phyloP scores from a whole-genome alignment of 2,797 vertebrate species.

The Eupleurogrammus muticus region DNA sequence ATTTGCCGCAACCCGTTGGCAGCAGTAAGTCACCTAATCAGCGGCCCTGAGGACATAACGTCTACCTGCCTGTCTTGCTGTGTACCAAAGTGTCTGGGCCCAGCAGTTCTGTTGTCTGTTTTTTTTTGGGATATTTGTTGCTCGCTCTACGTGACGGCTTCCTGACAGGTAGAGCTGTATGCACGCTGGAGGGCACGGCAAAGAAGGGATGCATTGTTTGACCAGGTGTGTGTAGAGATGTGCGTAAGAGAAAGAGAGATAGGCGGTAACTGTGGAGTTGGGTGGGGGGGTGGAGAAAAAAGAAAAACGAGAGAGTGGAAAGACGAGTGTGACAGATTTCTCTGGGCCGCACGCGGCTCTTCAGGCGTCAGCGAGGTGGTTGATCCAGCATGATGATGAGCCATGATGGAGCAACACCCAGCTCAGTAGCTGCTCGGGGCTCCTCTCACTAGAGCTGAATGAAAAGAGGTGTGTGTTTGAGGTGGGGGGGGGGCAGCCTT shows the following conservation, averaged over 20 bases:
- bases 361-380: slow-evolving; percentile 52
- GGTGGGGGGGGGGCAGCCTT: slow-evolving; percentile 54
- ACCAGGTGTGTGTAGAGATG: slow-evolving; percentile 54
- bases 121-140: slow-evolving; percentile 49
- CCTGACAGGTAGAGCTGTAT: slow-evolving; percentile 56
- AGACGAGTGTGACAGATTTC: slow-evolving; percentile 66
- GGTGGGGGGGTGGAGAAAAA: neutral
- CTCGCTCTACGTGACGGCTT: slow-evolving; percentile 43
- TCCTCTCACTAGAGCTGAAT: slow-evolving; percentile 60
- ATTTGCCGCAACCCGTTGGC: slow-evolving; percentile 4
- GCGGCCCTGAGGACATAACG: slow-evolving; percentile 47
- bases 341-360: slow-evolving; percentile 48
- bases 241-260: slow-evolving; percentile 15
- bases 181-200: slow-evolving; percentile 64
- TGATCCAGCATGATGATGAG: slow-evolving; percentile 70
- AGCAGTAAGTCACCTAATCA: slow-evolving; percentile 56
- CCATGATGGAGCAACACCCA: slow-evolving; percentile 67
- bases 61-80: slow-evolving; percentile 37
- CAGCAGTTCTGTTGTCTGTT: slow-evolving; percentile 24
- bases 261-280: too few species aligned
- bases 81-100: slow-evolving; percentile 30
- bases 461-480: slow-evolving; percentile 40
- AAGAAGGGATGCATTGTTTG: slow-evolving; percentile 63
- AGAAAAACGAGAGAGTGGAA: slow-evolving; percentile 25
- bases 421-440: slow-evolving; percentile 56